Conservation (phyloP, 2,888 invertebrate species). For the Drosophila niveifrons region DNA sequence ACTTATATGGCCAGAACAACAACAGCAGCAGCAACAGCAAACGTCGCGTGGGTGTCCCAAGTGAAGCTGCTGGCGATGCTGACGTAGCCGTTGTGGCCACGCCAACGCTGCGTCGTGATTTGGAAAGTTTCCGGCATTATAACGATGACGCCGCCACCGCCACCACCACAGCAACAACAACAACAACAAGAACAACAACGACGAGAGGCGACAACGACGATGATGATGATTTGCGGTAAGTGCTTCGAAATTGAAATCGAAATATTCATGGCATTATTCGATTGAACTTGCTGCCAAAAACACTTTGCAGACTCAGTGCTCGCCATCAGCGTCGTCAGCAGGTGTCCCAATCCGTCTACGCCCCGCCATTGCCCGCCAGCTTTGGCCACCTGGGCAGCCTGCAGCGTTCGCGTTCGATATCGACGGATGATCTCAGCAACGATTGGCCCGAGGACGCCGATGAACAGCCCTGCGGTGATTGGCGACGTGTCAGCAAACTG, state of each 20-base stretch:
- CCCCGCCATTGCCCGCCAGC: conserved; percentile 58
- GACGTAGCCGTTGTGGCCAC: conserved; percentile 61
- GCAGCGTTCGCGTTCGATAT: conserved; percentile 84
- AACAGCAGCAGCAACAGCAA: conserved; percentile 67
- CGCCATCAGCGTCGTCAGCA: conserved; percentile 81
- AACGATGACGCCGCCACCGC: conserved; percentile 59
- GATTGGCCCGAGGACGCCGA: conserved; percentile 84
- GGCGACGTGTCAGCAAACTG: conserved; percentile 89
- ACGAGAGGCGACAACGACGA: conserved; percentile 32
- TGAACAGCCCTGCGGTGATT: conserved; percentile 87
- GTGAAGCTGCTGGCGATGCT: conserved; percentile 57
- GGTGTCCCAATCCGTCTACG: conserved; percentile 71
- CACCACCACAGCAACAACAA: conserved; percentile 14
- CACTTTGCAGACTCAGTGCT: conserved; percentile 70
- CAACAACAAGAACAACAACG: conserved; percentile 18
- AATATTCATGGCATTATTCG: conserved; percentile 58
- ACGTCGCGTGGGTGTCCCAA: conserved; percentile 77
- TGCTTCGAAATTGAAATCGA: conserved; percentile 36
- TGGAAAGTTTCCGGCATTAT: conserved; percentile 85
- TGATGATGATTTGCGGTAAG: conserved; percentile 82
- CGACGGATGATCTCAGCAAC: conserved; percentile 86
- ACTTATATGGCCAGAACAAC: conserved; percentile 80
- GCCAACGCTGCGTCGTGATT: conserved; percentile 82
- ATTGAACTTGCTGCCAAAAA: conserved; percentile 40
- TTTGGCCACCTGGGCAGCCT: conserved; percentile 42